Evolutionary conservation across 1,140 invertebrate species (phyloP).

Genomic region (Drosophila ananassae): DNA sequence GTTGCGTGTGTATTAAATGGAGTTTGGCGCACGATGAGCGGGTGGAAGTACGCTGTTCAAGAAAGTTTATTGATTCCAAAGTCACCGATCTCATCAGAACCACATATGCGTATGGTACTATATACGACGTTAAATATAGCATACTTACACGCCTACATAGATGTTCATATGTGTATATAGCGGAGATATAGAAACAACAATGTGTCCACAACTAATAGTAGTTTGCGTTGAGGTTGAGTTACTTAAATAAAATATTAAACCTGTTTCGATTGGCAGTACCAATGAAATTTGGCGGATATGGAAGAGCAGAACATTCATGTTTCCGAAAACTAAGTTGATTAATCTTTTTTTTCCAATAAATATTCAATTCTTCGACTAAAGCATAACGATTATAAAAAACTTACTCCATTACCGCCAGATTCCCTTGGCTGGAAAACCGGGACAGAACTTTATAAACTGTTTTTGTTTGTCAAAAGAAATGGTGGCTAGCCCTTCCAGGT

Average conservation of each 20-base stretch:
- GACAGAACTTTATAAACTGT: slow-evolving; percentile 46
- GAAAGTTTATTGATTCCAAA: slow-evolving; percentile 36
- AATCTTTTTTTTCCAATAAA: neutral
- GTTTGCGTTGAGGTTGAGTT: slow-evolving; percentile 69
- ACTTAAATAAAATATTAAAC: slow-evolving; percentile 66
- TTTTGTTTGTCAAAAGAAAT: slow-evolving; percentile 71
- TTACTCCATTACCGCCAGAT: slow-evolving; percentile 3
- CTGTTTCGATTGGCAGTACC: slow-evolving; percentile 7
- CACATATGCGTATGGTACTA: slow-evolving; percentile 26
- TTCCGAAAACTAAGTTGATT: neutral
- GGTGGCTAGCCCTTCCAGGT: slow-evolving; percentile 5
- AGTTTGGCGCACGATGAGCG: slow-evolving; percentile 3
- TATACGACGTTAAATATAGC: slow-evolving; percentile 22
- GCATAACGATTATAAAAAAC: no score
- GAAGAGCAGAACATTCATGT: neutral
- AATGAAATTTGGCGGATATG: neutral
- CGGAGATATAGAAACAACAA: slow-evolving; percentile 26
- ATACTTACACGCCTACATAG: slow-evolving; percentile 32
- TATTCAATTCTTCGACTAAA: neutral
- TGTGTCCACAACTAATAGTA: slow-evolving; percentile 59
- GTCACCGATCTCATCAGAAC: slow-evolving; percentile 43
- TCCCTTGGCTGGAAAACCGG: slow-evolving; percentile 8
- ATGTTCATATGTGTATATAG: slow-evolving; percentile 46
- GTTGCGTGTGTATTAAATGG: slow-evolving; percentile 37
- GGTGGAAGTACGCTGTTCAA: slow-evolving; percentile 20